Percentiles rank a stretch among this genome's conserved stretches.
Evolutionary conservation across 2,797 vertebrate species (phyloP).

Genomic region (Octomys mimax): DNA sequence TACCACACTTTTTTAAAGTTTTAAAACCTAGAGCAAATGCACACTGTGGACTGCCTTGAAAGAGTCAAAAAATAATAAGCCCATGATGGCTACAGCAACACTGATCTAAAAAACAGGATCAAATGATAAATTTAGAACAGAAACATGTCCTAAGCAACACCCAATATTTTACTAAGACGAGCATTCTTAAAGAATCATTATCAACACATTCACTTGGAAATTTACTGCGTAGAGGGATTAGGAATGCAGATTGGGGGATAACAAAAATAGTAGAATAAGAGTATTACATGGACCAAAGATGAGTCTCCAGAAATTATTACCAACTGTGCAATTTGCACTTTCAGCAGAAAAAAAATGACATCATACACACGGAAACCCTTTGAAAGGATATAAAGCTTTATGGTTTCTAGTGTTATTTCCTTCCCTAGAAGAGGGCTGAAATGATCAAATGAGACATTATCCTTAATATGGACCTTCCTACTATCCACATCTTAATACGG

Average conservation of each 20-base stretch:
- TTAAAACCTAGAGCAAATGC: background rate
- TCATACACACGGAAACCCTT: slow-evolving; percentile 18
- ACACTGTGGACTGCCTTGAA: background rate
- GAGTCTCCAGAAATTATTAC: slow-evolving; percentile 35
- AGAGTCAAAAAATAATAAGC: slow-evolving; percentile 48
- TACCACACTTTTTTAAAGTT: background rate
- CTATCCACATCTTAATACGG: no score
- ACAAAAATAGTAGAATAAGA: background rate
- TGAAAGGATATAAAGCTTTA: slow-evolving; percentile 58
- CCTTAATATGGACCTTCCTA: background rate
- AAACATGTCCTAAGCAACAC: slow-evolving; percentile 47
- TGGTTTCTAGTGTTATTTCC: slow-evolving; percentile 59
- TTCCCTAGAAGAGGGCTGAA: slow-evolving; percentile 43
- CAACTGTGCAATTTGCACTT: slow-evolving; percentile 55
- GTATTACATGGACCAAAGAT: background rate
- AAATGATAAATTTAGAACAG: slow-evolving; percentile 55
- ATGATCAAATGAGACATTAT: slow-evolving; percentile 61
- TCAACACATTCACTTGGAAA: slow-evolving; percentile 35
- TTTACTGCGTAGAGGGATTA: background rate
- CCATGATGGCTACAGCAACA: background rate
- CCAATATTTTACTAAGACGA: background rate
- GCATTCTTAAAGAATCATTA: slow-evolving; percentile 58
- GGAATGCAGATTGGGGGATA: background rate
- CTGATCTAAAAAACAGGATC: slow-evolving; percentile 5
- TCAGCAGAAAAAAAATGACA: slow-evolving; percentile 66